Conservation (phyloP, 2,888 invertebrate genomes). For the Mechanitis mazaeus region DNA sequence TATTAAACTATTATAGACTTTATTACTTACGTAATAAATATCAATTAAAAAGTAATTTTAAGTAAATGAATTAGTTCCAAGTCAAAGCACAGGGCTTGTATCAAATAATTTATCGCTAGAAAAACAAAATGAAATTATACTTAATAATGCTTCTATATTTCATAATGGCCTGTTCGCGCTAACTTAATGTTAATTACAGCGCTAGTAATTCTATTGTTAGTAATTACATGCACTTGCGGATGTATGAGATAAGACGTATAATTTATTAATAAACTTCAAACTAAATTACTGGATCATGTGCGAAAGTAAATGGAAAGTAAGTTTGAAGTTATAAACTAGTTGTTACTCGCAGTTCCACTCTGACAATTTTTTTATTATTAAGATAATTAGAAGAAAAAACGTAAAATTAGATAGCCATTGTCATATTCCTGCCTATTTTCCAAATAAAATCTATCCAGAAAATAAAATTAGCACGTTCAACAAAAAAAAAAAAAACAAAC, state of each 20-base stretch:
- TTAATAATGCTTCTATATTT: conserved; percentile 55
- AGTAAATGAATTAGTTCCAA: conserved; percentile 39
- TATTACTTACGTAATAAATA: conserved; percentile 3
- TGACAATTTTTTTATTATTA: too few relatives aligned
- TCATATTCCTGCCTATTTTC: too few relatives aligned
- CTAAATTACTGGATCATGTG: too few relatives aligned
- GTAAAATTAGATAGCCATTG: too few relatives aligned
- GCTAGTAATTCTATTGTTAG: conserved; percentile 40
- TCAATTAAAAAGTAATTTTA: conserved; percentile 3
- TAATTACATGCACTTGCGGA: conserved; percentile 34
- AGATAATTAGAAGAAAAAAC: too few relatives aligned
- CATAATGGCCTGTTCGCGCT: conserved; percentile 48
- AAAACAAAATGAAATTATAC: conserved; percentile 45
- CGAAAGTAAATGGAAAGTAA: too few relatives aligned
- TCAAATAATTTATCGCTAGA: conserved; percentile 44
- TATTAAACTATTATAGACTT: conserved; percentile 7
- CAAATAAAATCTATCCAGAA: too few relatives aligned
- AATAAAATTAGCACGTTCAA: too few relatives aligned
- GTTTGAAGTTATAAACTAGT: too few relatives aligned
- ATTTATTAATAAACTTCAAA: too few relatives aligned
- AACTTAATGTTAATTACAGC: conserved; percentile 49
- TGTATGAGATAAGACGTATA: not conserved
- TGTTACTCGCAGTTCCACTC: too few relatives aligned
- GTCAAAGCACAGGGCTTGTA: conserved; percentile 27
- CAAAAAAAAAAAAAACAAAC: too few relatives aligned